Evolutionary conservation across 2,113 vertebrate species (phyloP).

Genomic region (Tricholaema leucomelas): DNA sequence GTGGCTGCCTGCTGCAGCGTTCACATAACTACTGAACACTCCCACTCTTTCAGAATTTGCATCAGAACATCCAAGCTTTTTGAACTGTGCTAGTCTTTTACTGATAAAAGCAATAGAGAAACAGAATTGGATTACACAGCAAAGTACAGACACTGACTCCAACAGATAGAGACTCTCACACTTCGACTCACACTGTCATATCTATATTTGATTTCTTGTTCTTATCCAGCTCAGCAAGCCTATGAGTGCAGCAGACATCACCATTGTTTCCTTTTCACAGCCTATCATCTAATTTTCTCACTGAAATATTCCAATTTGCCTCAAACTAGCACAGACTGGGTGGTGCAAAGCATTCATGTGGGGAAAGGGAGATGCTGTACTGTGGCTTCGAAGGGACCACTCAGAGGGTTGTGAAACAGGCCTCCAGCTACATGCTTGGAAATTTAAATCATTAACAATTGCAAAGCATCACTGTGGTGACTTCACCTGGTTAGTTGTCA

Average conservation of each 20-base stretch:
- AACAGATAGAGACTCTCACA: no score
- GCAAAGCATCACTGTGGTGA: not conserved
- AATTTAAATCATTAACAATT: not conserved
- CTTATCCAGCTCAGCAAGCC: no score
- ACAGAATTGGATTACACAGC: no score
- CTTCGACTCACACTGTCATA: no score
- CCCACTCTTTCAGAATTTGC: not conserved
- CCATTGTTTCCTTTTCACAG: no score
- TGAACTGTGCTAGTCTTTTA: not conserved
- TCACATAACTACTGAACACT: not conserved
- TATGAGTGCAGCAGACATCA: no score
- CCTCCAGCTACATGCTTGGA: not conserved
- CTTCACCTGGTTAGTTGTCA: not conserved
- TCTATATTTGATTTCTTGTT: no score
- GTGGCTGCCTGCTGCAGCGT: constrained; percentile 49
- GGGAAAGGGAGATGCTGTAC: not conserved
- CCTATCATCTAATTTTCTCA: no score
- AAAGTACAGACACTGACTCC: no score
- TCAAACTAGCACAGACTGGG: no score
- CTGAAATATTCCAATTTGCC: no score
- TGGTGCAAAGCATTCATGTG: not conserved
- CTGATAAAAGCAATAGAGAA: not conserved
- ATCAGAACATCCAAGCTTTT: constrained; percentile 18
- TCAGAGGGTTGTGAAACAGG: not conserved
- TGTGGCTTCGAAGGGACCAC: not conserved